Evolutionary conservation across 2,797 vertebrate genomes (phyloP).

Genomic region (Sebastolobus altivelis): DNA sequence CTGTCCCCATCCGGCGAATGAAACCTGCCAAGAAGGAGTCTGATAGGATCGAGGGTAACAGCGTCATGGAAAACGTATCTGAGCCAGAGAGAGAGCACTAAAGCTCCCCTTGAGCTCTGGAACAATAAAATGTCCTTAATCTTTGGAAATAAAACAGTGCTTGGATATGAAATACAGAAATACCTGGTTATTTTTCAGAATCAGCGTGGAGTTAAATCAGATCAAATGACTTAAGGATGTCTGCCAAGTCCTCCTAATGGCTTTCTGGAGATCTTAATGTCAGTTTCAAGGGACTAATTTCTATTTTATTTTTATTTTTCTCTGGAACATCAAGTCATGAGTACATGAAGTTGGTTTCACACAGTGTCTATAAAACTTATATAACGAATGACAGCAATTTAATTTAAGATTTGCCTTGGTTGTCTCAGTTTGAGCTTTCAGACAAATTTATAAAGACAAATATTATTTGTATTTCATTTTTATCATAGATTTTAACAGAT

Average conservation of each 20-base stretch:
- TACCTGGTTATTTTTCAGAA: constrained; percentile 45
- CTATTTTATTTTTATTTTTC: constrained; percentile 9
- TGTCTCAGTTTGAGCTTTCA: neutral
- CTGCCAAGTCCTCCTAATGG: constrained; percentile 28
- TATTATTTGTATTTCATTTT: neutral
- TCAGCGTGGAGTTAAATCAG: constrained; percentile 14
- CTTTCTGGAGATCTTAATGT: constrained; percentile 26
- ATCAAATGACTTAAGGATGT: constrained; percentile 16
- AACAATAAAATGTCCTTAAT: constrained; percentile 57
- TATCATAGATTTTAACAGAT: neutral
- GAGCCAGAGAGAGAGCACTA: constrained; percentile 37
- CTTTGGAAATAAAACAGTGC: constrained; percentile 51
- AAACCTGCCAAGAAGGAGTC: constrained; percentile 27
- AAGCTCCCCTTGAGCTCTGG: constrained; percentile 40
- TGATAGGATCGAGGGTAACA: constrained; percentile 23
- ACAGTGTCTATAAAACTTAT: constrained; percentile 25
- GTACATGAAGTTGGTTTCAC: constrained; percentile 9
- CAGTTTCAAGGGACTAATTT: constrained; percentile 18
- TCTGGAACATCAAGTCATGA: neutral
- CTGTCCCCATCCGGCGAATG: constrained; percentile 24
- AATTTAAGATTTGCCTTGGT: neutral
- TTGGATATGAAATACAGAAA: constrained; percentile 51
- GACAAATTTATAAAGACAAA: neutral
- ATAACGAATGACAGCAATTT: neutral
- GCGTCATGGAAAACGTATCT: constrained; percentile 56